These are phyloP conservation scores for Imbricaverruca yamaguchii DNA, from an alignment of 2,888 invertebrate species.

Conservation along the genomic window DNA sequence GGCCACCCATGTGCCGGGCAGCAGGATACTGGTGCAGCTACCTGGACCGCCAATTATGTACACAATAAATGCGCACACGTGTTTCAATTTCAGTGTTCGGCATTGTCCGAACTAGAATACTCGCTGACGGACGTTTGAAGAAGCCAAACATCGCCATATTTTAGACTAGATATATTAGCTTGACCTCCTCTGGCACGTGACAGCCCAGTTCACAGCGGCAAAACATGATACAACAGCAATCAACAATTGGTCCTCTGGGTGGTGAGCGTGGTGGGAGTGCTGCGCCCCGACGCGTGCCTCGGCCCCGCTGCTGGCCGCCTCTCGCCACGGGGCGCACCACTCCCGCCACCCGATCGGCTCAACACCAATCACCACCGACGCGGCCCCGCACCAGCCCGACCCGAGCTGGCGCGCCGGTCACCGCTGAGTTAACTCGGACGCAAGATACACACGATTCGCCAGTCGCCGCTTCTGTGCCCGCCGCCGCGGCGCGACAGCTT, in stretches of 20 bases:
- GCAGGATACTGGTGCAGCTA: too few relatives aligned
- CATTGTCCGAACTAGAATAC: too few relatives aligned
- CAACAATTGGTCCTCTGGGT: constrained; percentile 1
- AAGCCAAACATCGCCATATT: background rate
- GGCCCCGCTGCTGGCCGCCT: background rate
- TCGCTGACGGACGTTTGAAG: too few relatives aligned
- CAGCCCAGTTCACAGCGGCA: background rate
- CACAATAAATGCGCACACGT: too few relatives aligned
- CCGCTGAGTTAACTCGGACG: background rate
- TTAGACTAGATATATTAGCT: background rate
- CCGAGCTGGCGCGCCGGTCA: background rate
- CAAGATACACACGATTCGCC: too few relatives aligned
- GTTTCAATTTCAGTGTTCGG: too few relatives aligned
- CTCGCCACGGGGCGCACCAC: background rate
- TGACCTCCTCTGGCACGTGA: background rate
- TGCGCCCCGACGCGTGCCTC: background rate
- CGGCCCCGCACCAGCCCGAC: background rate
- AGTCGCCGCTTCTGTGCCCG: too few relatives aligned
- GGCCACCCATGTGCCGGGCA: too few relatives aligned
- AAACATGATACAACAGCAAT: background rate
- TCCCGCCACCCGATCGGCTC: too few relatives aligned
- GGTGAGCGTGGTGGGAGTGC: background rate
- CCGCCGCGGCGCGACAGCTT: too few relatives aligned
- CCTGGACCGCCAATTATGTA: too few relatives aligned
- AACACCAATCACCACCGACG: too few relatives aligned